A percentile compares a stretch with the other conserved stretches of the same genome.
These are phyloP conservation scores for Drosophila melanocephala DNA, from an alignment of 2,888 invertebrate genomes.

Conservation along the genomic window DNA sequence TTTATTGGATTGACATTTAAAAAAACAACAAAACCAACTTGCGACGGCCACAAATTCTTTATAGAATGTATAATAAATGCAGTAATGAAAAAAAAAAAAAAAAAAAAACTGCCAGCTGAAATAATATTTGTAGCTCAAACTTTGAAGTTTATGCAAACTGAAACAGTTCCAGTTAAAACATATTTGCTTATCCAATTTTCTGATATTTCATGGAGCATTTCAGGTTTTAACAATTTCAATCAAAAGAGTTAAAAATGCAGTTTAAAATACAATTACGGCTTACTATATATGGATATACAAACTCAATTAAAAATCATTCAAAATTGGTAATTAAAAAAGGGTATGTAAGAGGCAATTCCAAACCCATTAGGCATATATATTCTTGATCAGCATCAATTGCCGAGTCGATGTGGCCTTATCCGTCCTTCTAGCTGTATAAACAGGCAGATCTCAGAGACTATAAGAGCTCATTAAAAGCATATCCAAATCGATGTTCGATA, in stretches of 20 bases:
- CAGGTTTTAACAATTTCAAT: neutral
- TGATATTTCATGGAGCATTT: neutral
- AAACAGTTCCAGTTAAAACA: neutral
- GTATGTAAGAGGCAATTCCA: too few relatives aligned
- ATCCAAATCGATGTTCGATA: too few relatives aligned
- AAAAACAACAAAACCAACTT: neutral
- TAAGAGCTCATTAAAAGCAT: too few relatives aligned
- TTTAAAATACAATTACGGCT: neutral
- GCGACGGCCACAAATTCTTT: neutral
- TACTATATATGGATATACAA: too few relatives aligned
- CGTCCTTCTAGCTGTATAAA: too few relatives aligned
- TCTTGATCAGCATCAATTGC: too few relatives aligned
- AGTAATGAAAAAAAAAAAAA: neutral
- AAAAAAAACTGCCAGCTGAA: neutral
- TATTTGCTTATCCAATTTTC: neutral
- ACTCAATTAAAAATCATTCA: too few relatives aligned
- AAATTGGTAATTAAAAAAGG: too few relatives aligned
- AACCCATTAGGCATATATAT: too few relatives aligned
- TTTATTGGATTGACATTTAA: neutral
- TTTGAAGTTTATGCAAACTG: neutral
- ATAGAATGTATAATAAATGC: neutral
- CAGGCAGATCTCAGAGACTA: too few relatives aligned
- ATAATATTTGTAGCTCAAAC: neutral
- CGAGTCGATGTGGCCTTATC: too few relatives aligned
- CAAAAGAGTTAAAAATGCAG: neutral